These are phyloP conservation scores for Chloroceryle amazona DNA, from an alignment of 2,797 vertebrate genomes.

Conservation along the genomic window DNA sequence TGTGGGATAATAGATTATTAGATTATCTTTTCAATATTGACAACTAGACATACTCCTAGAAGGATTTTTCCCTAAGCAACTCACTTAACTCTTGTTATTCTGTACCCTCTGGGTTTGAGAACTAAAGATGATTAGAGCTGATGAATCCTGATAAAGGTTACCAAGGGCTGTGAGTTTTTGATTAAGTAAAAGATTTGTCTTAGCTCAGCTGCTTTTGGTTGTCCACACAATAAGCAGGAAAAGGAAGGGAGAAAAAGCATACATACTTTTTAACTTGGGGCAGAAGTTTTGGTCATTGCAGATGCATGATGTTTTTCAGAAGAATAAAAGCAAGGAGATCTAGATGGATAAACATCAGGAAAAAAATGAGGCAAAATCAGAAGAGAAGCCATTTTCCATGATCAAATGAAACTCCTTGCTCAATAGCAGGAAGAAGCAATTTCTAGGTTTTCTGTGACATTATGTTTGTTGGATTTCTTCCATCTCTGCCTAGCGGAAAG, in stretches of 20 bases:
- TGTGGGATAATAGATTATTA: constrained; percentile 75
- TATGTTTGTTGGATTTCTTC: not conserved
- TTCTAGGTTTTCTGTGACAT: not conserved
- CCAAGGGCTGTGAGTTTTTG: constrained; percentile 69
- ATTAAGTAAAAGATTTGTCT: constrained; percentile 78
- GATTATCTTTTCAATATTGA: constrained; percentile 83
- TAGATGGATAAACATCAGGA: not conserved
- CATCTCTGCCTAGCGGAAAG: not conserved
- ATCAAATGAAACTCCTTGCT: not conserved
- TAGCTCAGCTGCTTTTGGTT: constrained; percentile 62
- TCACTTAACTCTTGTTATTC: constrained; percentile 71
- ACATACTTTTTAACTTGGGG: not conserved
- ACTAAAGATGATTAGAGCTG: constrained; percentile 69
- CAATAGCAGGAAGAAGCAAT: not conserved
- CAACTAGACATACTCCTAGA: constrained; percentile 68
- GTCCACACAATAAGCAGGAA: constrained; percentile 46
- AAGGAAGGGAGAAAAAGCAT: not conserved
- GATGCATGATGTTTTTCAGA: not conserved
- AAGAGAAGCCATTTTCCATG: not conserved
- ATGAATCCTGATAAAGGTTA: constrained; percentile 77
- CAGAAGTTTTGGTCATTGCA: not conserved
- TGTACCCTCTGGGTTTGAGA: constrained; percentile 63
- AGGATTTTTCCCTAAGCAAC: constrained; percentile 65
- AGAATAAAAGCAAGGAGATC: not conserved
- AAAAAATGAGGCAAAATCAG: not conserved